Evolutionary conservation across 2,888 invertebrate species (phyloP), one percentile per base, ranked within the genome.

Genomic region (Metallyticus violacea): DNA sequence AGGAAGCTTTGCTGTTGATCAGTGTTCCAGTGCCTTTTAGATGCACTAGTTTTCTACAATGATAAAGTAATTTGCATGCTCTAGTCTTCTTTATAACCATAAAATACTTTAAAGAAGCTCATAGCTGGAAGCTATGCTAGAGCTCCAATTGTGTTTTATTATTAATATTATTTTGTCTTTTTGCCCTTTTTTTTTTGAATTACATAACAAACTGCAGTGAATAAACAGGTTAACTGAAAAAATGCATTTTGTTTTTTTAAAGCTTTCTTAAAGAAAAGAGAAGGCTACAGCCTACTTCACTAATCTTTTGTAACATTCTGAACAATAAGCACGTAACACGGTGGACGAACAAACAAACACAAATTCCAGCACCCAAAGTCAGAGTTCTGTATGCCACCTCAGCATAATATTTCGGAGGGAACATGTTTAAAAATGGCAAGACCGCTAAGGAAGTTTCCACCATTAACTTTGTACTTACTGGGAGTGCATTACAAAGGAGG

Each of bases 391-490:
- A 25, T 77, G 28, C 83, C 77, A 77, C 83, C 76, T 27, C 77
- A 83, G 83, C 83, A n/a, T 29, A 28, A 28, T 28, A n/a, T n/a
- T 77, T 83, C 83, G 83, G 83, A 83, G 83, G 83, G 83, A 83
- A 83, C 77, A 4, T 77, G 83, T 77, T 83, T 77, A 77, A 83
- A 83, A 83, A 83, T 83, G 83, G 83, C 83, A 83, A 83, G 83
- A 83, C 77, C 15, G 29, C 28, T 76, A 62, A 82, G 62, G 82
- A 82, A 82, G 29, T 62, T 25, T 62, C 22, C 83, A 83, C 77
- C 83, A 77, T 83, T 83, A 77, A 77, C 83, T 62, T 83, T 83
- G 83, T 83, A 83, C 83, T 83, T 83, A 25, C 28, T 83, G n/a
- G 83, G 83, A 83, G 22, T 83, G 83, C 40, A 62, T 62, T 62